These are phyloP conservation scores for Sturnus vulgaris DNA, from an alignment of 2,113 vertebrate species.

Conservation along the genomic window DNA sequence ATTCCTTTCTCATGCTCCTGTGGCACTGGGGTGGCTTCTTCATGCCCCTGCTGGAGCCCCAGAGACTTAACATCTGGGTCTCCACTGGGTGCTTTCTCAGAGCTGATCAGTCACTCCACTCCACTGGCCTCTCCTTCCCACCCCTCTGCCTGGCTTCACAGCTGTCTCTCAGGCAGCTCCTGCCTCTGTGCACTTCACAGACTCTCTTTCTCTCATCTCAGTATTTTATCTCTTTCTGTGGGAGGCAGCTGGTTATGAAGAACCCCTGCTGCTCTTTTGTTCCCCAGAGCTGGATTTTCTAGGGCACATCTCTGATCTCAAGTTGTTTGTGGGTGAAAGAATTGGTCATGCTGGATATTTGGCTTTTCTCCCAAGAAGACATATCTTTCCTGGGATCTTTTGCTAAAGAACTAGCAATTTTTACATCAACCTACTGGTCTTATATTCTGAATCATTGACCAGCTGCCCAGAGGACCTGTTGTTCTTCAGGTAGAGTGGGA, in stretches of 20 bases:
- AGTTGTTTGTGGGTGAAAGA: background rate
- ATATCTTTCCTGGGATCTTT: background rate
- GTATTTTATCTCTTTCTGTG: background rate
- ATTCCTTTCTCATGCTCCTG: background rate
- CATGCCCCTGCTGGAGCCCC: background rate
- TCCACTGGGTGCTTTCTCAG: background rate
- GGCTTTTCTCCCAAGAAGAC: background rate
- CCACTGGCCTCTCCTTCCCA: background rate
- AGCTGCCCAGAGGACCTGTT: background rate
- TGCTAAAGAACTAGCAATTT: background rate
- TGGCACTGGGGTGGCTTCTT: background rate
- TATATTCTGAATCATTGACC: background rate
- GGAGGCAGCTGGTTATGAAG: background rate
- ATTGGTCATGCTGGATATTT: background rate
- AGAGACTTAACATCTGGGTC: fast-evolving
- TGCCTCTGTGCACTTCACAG: background rate
- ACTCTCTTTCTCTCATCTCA: background rate
- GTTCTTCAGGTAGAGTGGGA: background rate
- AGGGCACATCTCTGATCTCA: background rate
- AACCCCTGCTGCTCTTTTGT: background rate
- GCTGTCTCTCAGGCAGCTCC: background rate
- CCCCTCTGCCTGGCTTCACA: background rate
- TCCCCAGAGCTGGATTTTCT: background rate
- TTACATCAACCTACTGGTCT: background rate
- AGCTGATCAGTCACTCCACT: background rate